Base-by-base conservation (phyloP, 1,140 invertebrate genomes). In the Cotesia typhae region DNA sequence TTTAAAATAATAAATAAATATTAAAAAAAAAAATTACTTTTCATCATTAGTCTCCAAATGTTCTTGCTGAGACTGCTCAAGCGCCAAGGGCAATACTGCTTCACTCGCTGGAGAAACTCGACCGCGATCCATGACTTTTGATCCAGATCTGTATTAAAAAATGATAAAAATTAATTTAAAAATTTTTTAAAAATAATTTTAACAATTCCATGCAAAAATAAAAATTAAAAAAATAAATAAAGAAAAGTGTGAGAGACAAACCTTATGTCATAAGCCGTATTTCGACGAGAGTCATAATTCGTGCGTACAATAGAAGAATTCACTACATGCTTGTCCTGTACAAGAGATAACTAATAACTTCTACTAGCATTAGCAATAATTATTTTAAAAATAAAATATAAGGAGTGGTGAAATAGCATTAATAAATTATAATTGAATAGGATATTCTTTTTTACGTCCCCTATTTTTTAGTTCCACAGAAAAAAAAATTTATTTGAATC, bases 41-140 rank as follows among this genome's bases (percentile, higher is more conserved):
- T 93, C 92, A 70, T 91, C 90, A 51, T 90, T 87, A 20, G 77
- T 75, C 36, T 87, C 85, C 12, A 83, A 81, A 68, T 86, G 84
- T 75, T 87, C 84, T 84, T 76, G 81, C 72, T 77, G 83, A 4
- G 81, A 87, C 51, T 82, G 80, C 66, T 84, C 86, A 14, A 83
- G 74, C 1, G 78, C 76, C 37, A 84, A 75, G 1, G 84, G 85
- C 51, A 83, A 79, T 41, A 87, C 85, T 7, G 86, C 85, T 82
- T 90, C 90, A 61, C 87, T 88, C 1, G 90, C 89, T 17, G 90
- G 90, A 1, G 90, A 90, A 28, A 90, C 85, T 74, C 91, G 85
- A 37, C 91, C 90, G 41, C 90, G 85, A 71, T 93, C 92, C 80
- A 91, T 87, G 1, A 90, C 87, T 80, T 93, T 93, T 0, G 91